These are phyloP conservation scores for Cataglyphis livida DNA, from an alignment of 2,888 invertebrate species.

Conservation along the genomic window DNA sequence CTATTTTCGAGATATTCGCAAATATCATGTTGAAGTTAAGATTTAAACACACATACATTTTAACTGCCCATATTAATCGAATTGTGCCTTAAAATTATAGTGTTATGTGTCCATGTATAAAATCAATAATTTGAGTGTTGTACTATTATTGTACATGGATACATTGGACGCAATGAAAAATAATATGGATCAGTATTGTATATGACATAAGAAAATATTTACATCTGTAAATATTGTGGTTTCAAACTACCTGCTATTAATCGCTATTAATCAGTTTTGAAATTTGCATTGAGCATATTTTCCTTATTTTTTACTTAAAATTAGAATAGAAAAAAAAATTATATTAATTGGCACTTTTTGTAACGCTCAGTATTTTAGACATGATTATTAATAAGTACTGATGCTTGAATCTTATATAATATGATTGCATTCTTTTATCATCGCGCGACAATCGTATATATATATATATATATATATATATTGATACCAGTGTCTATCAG, in stretches of 20 bases:
- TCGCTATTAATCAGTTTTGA: conserved; percentile 6
- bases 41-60: conserved; percentile 7
- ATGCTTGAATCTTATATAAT: background rate
- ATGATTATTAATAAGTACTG: conserved; percentile 1
- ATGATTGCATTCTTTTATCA: background rate
- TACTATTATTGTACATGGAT: background rate
- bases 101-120: background rate
- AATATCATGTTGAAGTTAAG: background rate
- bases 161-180: conserved; percentile 56
- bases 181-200: conserved; percentile 57
- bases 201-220: conserved; percentile 46
- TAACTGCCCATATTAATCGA: background rate
- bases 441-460: background rate
- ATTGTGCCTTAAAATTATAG: background rate
- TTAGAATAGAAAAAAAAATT: background rate
- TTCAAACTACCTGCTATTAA: conserved; percentile 23
- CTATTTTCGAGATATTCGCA: background rate
- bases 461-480: background rate
- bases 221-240: conserved; percentile 57
- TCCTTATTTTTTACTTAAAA: background rate
- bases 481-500: background rate
- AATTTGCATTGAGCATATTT: background rate
- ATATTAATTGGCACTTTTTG: background rate
- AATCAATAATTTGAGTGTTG: background rate
- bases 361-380: conserved; percentile 3